Percentiles rank a stretch among this genome's conserved stretches.
Evolutionary conservation across 2,113 vertebrate species (phyloP).

Genomic region (Orcinus orca): DNA sequence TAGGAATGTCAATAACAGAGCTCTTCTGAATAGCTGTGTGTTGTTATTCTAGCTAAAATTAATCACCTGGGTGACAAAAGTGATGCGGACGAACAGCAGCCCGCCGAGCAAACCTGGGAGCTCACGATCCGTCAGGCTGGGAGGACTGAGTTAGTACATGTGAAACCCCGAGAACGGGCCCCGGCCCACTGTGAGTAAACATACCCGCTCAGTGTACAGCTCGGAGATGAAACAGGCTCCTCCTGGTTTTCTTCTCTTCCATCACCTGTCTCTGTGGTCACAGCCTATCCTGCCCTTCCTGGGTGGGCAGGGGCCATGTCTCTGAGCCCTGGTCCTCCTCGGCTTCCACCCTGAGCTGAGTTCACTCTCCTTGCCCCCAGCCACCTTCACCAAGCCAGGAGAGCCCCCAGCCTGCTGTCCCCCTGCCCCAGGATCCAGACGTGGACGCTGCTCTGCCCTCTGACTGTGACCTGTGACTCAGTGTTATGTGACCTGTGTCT

Average conservation of each 20-base stretch:
- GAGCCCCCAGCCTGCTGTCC: not conserved
- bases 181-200: fast-evolving
- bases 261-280: not conserved
- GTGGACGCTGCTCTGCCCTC: fast-evolving
- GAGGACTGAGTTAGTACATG: fast-evolving
- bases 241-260: not conserved
- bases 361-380: not conserved
- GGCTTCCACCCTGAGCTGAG: not conserved
- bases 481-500: not conserved
- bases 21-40: not conserved
- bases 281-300: not conserved
- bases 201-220: not conserved
- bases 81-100: not conserved
- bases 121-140: fast-evolving
- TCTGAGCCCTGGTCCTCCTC: not conserved
- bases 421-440: not conserved
- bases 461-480: not conserved
- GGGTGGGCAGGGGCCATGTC: no score
- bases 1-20: not conserved
- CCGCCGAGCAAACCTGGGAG: fast-evolving
- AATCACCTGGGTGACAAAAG: not conserved
- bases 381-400: not conserved
- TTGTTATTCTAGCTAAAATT: not conserved
- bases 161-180: not conserved
- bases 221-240: not conserved